Evolutionary conservation across 2,113 vertebrate species (phyloP).

Genomic region (Sander vitreus): DNA sequence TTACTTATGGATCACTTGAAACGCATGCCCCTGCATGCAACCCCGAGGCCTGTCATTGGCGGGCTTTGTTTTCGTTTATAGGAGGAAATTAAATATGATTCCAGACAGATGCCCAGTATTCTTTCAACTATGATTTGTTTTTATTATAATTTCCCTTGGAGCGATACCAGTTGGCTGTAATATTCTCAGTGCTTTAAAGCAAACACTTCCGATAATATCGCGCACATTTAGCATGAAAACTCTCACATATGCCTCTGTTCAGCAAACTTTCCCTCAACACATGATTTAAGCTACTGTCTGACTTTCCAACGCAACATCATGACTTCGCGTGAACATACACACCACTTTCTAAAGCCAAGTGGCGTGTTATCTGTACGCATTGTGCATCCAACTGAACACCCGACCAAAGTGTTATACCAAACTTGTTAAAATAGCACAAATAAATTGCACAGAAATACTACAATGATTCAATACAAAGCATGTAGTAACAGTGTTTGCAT

Average conservation of each 20-base stretch:
- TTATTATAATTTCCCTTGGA: constrained; percentile 45
- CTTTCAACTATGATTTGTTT: constrained; percentile 56
- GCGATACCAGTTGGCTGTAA: constrained; percentile 46
- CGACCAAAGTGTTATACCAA: not conserved
- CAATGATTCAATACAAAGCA: not conserved
- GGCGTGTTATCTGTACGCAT: no score
- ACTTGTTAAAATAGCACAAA: not conserved
- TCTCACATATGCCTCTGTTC: constrained; percentile 41
- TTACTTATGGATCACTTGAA: constrained; percentile 38
- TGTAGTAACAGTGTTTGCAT: constrained; percentile 13
- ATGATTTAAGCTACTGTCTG: constrained; percentile 41
- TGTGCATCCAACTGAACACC: not conserved
- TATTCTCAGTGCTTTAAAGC: constrained; percentile 30
- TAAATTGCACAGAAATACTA: not conserved
- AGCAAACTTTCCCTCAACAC: not conserved
- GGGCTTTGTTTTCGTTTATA: constrained; percentile 58
- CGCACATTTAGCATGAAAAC: constrained; percentile 51
- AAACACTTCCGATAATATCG: constrained; percentile 45
- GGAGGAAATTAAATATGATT: constrained; percentile 66
- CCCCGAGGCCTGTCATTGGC: constrained; percentile 36
- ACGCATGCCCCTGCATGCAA: constrained; percentile 40
- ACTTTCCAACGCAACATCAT: not conserved
- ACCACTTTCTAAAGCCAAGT: no score
- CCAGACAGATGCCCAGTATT: constrained; percentile 54
- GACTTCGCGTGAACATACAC: no score